Evolutionary conservation across 2,888 invertebrate species (phyloP), one percentile per base, ranked within the genome.

Genomic region (Phyllotreta cruciferae): DNA sequence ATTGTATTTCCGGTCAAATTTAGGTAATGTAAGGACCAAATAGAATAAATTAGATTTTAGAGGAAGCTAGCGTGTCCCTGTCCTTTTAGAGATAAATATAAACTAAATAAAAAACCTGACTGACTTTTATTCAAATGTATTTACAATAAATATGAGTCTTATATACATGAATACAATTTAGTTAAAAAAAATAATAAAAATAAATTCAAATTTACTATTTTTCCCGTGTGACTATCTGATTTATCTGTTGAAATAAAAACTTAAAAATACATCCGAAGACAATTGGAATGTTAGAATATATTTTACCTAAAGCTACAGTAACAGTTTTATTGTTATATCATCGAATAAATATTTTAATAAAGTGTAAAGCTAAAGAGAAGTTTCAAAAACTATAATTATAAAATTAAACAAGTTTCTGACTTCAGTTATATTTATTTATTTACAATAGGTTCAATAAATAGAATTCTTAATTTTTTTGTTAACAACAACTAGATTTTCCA

Each of bases 51-150:
- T n/a, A 41, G 41, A n/a, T 41, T 41, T 41, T 41, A 24, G 24
- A 24, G 24, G 24, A 24, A 24, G 24, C 24, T 24, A 24, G 4
- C 24, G 1, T 24, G 24, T 24, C 24, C 24, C 24, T 24, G 24
- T 24, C 24, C 24, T 24, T 24, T 24, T 24, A 3, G 2, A 24
- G 4, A 24, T 41, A 41, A 41, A n/a, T n/a, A 52, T 11, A 11
- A 9, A n/a, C n/a, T 34, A 45, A 57, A 63, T 57, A 35, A 53
- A 53, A 56, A 10, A 7, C 37, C 14, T 14, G 36, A n/a, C 4
- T 72, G 74, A 70, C 72, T 69, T 75, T 75, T 75, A 76, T 70
- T 75, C 71, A 74, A 75, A 74, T 75, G 69, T 75, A 75, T 75
- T 72, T 76, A 75, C 74, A 75, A 75, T 74, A 75, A 75, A 75